Conservation (phyloP, 2,113 vertebrate species). For the Albula glossodonta region DNA sequence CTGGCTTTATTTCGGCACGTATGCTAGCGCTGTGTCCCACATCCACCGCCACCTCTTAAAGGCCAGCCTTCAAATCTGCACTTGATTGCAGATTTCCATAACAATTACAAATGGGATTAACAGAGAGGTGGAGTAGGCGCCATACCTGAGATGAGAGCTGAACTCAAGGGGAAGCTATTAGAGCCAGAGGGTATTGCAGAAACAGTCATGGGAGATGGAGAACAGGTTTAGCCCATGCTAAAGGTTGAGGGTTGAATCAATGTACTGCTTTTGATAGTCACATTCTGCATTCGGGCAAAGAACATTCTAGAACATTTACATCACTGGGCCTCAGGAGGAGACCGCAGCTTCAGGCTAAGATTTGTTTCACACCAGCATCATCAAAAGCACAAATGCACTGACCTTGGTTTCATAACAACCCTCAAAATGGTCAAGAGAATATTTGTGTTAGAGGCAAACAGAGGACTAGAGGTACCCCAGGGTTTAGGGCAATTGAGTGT, state of each 20-base stretch:
- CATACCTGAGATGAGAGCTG: not conserved
- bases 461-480: no score
- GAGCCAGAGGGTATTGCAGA: not conserved
- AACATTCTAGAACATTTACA: not conserved
- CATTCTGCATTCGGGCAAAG: no score
- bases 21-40: not conserved
- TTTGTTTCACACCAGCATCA: no score
- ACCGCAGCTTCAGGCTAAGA: no score
- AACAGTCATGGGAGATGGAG: not conserved
- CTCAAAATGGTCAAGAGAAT: no score
- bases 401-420: no score
- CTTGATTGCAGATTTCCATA: not conserved
- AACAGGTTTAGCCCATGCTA: not conserved
- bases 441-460: no score
- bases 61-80: not conserved
- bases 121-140: not conserved
- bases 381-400: no score
- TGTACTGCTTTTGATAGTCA: not conserved
- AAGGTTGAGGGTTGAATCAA: not conserved
- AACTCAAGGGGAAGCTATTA: not conserved
- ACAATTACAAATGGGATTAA: not conserved
- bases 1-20: not conserved
- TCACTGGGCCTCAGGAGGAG: not conserved
- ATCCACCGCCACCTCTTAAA: not conserved
- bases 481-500: no score